Evolutionary conservation across 1,140 invertebrate species (phyloP), one percentile per base, ranked within the genome.

Genomic region (Tetranychus urticae): DNA sequence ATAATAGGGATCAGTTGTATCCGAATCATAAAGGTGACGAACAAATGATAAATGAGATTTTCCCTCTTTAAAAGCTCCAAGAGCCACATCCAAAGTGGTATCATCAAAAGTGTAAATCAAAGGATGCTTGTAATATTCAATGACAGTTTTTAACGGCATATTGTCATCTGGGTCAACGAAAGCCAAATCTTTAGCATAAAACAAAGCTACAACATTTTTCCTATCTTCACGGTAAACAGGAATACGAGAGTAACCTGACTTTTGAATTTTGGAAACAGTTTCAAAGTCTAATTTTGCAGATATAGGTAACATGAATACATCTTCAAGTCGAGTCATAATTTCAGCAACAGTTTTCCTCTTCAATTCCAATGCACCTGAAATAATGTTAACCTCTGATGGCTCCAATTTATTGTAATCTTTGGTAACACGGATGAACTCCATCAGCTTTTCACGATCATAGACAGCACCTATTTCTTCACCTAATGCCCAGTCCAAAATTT

Each of bases 101-200:
- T 98, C 91, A 69, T 93, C 87, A 72, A 93, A 94, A n/a, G 97
- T 86, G 73, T 89, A 94, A 70, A 90, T 86, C 68, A 90, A 86
- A 1, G 84, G 82, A 75, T 97, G 94, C 72, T 96, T 88, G 74
- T 98, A 96, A 75, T 93, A 97, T 72, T 91, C 85, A 70, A 87
- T 89, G 3, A 97, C 77, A 0, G 90, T 93, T 70, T 84, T 84
- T 46, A 98, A 74, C 7, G 88, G 87, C 14, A 87, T 93, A 71
- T 88, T 88, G 71, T 97, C 92, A 73, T 96, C 90, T 0, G 93
- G 90, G 77, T 98, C 94, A 57, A 97, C 83, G 68, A 98, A 86
- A 3, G 92, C 90, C 65, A 98, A 77, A 75, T 98, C 93, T 75
- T 97, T 97, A 62, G 93, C 92, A 72, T 94, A 94, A 0, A 98